These are phyloP conservation scores for Melanogrammus aeglefinus DNA, from an alignment of 2,797 vertebrate genomes.

Conservation along the genomic window DNA sequence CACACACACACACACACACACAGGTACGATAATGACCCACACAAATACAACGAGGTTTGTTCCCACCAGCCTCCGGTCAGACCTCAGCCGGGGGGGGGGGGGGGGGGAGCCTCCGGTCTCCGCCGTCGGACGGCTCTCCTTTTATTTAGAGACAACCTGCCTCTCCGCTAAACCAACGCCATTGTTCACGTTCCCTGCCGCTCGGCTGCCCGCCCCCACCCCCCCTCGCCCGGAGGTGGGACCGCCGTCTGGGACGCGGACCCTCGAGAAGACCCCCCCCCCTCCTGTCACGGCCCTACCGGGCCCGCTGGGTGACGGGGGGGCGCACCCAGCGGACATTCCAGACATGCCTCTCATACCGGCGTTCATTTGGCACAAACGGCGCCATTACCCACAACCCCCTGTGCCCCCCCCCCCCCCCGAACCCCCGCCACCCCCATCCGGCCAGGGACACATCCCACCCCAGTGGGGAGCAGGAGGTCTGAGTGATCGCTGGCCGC, in stretches of 20 bases:
- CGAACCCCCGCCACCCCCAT: background rate
- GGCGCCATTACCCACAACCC: constrained; percentile 18
- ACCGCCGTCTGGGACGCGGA: constrained; percentile 38
- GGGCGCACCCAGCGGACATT: constrained; percentile 43
- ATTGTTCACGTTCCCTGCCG: constrained; percentile 37
- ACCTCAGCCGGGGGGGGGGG: background rate
- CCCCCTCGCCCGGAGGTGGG: constrained; percentile 37
- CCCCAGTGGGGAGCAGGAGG: constrained; percentile 35
- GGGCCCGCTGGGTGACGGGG: constrained; percentile 27
- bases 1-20: background rate
- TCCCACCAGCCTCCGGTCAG: constrained; percentile 11
- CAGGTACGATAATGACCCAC: too few relatives aligned
- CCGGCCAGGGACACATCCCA: constrained; percentile 14
- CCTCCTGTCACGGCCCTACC: constrained; percentile 33
- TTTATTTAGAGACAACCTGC: background rate
- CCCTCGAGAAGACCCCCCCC: constrained; percentile 15
- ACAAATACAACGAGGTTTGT: background rate
- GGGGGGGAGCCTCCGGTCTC: background rate
- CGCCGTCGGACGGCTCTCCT: background rate
- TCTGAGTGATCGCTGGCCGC: constrained; percentile 34
- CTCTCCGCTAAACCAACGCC: background rate
- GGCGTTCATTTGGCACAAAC: constrained; percentile 26
- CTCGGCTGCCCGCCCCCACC: constrained; percentile 1
- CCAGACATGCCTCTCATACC: constrained; percentile 50
- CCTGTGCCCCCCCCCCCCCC: background rate